Percentiles rank a stretch among this genome's conserved stretches.
These are phyloP conservation scores for Diplosoma virens DNA, from an alignment of 23 tunicate species.

Conservation along the genomic window DNA sequence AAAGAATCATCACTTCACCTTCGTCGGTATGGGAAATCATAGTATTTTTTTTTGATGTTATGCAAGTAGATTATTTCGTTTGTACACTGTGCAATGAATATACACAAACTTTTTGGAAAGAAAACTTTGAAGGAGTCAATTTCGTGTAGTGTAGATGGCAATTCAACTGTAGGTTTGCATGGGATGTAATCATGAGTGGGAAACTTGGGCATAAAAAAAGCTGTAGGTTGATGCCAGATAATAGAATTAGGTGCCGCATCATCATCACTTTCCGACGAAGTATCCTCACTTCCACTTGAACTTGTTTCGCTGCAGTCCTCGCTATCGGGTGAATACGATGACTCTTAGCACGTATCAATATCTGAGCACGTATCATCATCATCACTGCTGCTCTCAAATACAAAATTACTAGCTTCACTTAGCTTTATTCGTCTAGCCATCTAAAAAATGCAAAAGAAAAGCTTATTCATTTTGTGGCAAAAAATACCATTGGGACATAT, in stretches of 20 bases:
- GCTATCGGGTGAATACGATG: slow-evolving; percentile 15
- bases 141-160: slow-evolving; percentile 24
- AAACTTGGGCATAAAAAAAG: slow-evolving; percentile 6
- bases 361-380: slow-evolving; percentile 22
- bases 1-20: slow-evolving; percentile 13
- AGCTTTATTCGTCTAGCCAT: slow-evolving; percentile 17
- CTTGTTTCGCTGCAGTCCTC: slow-evolving; percentile 18
- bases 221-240: not conserved
- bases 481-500: slow-evolving; percentile 3
- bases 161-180: not conserved
- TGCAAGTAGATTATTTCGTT: slow-evolving; percentile 16
- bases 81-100: slow-evolving; percentile 19
- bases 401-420: slow-evolving; percentile 15
- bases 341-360: slow-evolving; percentile 2
- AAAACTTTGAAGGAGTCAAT: slow-evolving; percentile 18
- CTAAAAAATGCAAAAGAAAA: not conserved
- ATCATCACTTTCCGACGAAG: slow-evolving; percentile 13
- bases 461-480: slow-evolving; percentile 6
- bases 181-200: slow-evolving; percentile 20
- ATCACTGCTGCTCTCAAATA: slow-evolving; percentile 16
- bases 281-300: slow-evolving; percentile 22
- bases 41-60: slow-evolving; percentile 11
- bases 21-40: slow-evolving; percentile 24
- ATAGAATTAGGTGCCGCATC: slow-evolving; percentile 9
- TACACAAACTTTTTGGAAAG: slow-evolving; percentile 24